Base-by-base conservation (phyloP, 2,797 vertebrate genomes). In the Gadopsis marmoratus region DNA sequence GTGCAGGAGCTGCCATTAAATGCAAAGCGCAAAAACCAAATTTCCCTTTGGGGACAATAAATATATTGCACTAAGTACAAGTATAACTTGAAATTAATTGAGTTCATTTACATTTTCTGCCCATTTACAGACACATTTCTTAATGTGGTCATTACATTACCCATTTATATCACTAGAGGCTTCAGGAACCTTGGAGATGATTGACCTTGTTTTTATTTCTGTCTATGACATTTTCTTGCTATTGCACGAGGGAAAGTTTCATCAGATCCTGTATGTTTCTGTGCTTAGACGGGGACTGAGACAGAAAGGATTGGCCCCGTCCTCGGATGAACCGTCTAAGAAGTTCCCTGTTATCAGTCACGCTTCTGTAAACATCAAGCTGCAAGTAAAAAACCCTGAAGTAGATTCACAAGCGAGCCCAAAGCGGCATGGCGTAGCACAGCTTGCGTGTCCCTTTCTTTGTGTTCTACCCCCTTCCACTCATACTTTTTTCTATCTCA, bases 321-420 rank as follows among this genome's bases (percentile, higher is more conserved):
- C 86, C 89, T 88, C 4, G 8, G 41, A 55, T 85, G 86, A 89
- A 90, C 81, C 47, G 5, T 84, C 78, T 78, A 51, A 80, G 81
- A 86, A 74, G 71, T 88, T 83, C 50, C 71, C 68, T 19, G 73
- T 90, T 88, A 83, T 91, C 86, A 88, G 83, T 88, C 85, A 88
- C 26, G 71, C 79, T 75, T 84, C 80, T 66, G 65, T 89, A 87
- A 84, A 89, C 78, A 77, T 77, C 48, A 54, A 48, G 51, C 80
- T 72, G 74, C 1, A 17, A 74, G 13, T 17, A 35, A 35, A 51
- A 75, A 64, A 77, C 33, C 35, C 71, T 33, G 53, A 72, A 72
- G 76, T 80, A 74, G 75, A 81, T 79, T 89, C 83, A 80, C 68
- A 50, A 80, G 50, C 26, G 55, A 86, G 76, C 82, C 76, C 74